Conservation (phyloP, 2,113 vertebrate genomes). For the Prinia subflava region DNA sequence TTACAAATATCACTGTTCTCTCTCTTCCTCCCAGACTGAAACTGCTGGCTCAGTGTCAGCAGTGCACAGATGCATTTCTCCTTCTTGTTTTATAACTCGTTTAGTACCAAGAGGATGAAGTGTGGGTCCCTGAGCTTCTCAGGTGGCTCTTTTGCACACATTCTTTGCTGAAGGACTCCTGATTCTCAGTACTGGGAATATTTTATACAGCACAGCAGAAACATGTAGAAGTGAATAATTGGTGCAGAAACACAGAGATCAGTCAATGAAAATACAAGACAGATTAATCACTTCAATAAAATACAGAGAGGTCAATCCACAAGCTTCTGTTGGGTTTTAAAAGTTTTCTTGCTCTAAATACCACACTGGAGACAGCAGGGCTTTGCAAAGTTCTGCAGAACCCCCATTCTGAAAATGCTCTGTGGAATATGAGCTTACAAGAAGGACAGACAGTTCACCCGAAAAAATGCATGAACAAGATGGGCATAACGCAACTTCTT, state of each 20-base stretch:
- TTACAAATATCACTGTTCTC: constrained; percentile 12
- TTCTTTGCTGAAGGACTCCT: not conserved
- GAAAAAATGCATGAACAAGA: not conserved
- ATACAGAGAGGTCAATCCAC: not conserved
- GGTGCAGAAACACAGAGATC: not conserved
- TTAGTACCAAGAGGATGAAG: not conserved
- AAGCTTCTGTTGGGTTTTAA: not conserved
- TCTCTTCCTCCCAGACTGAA: not conserved
- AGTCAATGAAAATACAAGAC: not conserved
- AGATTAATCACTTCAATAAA: not conserved
- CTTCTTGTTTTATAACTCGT: not conserved
- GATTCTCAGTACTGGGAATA: not conserved
- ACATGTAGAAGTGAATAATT: not conserved
- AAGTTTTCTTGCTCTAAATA: not conserved
- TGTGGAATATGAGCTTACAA: not conserved
- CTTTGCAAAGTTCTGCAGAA: not conserved
- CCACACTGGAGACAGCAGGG: not conserved
- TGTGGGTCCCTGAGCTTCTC: not conserved
- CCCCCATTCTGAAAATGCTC: not conserved
- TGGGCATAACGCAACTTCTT: not conserved
- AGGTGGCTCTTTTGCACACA: not conserved
- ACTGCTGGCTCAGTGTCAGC: not conserved
- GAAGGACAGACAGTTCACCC: not conserved
- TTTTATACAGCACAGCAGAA: not conserved
- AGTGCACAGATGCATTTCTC: not conserved